Percentiles rank a stretch among this genome's conserved stretches.
phyloP scores from a whole-genome alignment of 2,888 invertebrate genomes.

The Drosophila yooni region DNA sequence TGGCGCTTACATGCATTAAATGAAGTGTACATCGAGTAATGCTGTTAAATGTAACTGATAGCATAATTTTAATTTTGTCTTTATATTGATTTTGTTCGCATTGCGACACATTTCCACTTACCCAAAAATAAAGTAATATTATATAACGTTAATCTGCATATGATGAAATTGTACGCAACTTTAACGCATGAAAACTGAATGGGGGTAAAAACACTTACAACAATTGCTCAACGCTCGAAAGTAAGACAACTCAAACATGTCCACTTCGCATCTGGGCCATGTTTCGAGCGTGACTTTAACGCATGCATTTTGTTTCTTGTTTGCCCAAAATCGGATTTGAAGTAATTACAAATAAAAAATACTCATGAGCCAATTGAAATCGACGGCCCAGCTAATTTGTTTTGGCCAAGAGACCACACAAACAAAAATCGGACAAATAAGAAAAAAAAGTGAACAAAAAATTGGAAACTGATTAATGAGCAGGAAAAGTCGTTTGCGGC shows the following conservation, averaged over 20 bases:
- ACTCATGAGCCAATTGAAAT: conserved; percentile 8
- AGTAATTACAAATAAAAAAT: conserved; percentile 6
- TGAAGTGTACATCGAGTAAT: not conserved
- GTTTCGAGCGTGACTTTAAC: conserved; percentile 21
- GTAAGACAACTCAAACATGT: conserved; percentile 10
- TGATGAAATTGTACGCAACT: conserved; percentile 19
- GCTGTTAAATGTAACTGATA: not conserved
- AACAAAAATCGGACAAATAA: conserved; percentile 19
- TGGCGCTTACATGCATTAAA: not conserved
- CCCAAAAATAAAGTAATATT: not conserved
- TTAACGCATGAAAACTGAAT: conserved; percentile 1
- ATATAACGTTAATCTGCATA: conserved; percentile 7
- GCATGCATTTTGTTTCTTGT: conserved; percentile 27
- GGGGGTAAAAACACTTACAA: conserved; percentile 18
- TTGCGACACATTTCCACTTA: not conserved
- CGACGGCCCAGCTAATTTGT: conserved; percentile 38
- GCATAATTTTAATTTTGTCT: not conserved
- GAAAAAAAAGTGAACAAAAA: conserved; percentile 3
- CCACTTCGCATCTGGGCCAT: conserved; percentile 16
- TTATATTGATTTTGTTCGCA: not conserved
- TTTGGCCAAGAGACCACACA: conserved; percentile 39
- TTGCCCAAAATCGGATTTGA: conserved; percentile 22
- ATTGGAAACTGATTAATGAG: conserved; percentile 58
- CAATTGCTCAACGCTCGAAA: conserved; percentile 31
- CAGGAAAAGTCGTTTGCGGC: conserved; percentile 38